A percentile compares a stretch with the other conserved stretches of the same genome.
phyloP scores from a whole-genome alignment of 2,113 vertebrate species.

The Loxodonta africana region DNA sequence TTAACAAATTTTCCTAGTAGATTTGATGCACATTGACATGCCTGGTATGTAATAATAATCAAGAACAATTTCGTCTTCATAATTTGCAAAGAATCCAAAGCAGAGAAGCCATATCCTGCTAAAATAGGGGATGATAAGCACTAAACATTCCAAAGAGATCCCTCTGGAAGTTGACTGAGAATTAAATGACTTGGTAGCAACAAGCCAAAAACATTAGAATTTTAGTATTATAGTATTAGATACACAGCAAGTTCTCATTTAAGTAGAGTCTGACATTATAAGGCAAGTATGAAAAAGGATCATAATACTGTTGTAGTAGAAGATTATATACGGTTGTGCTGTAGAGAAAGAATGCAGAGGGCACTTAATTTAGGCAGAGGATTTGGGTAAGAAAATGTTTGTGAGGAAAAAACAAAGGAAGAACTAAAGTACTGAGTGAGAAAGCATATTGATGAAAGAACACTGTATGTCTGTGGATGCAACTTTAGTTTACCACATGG shows the following conservation, averaged over 20 bases:
- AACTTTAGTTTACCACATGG: background rate
- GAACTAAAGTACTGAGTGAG: no score
- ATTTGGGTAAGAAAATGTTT: background rate
- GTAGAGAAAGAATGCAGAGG: background rate
- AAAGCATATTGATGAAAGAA: background rate
- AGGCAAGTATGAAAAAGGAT: background rate
- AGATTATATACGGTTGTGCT: no score
- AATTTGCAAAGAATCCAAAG: background rate
- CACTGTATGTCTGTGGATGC: background rate
- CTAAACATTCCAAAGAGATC: background rate
- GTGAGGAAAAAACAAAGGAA: background rate
- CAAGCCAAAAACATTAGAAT: background rate
- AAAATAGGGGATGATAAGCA: background rate
- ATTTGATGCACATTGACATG: background rate
- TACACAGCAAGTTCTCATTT: background rate
- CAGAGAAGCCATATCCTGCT: background rate
- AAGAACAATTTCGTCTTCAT: background rate
- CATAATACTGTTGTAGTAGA: background rate
- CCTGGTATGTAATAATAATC: background rate
- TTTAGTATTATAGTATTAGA: background rate
- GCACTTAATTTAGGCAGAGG: background rate
- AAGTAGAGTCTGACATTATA: background rate
- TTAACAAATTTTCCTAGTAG: background rate
- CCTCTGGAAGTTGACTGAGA: background rate
- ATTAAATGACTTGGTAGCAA: background rate